Evolutionary conservation across 1,140 invertebrate genomes (phyloP), one percentile per base, ranked within the genome.

Genomic region (Drosophila bocki): DNA sequence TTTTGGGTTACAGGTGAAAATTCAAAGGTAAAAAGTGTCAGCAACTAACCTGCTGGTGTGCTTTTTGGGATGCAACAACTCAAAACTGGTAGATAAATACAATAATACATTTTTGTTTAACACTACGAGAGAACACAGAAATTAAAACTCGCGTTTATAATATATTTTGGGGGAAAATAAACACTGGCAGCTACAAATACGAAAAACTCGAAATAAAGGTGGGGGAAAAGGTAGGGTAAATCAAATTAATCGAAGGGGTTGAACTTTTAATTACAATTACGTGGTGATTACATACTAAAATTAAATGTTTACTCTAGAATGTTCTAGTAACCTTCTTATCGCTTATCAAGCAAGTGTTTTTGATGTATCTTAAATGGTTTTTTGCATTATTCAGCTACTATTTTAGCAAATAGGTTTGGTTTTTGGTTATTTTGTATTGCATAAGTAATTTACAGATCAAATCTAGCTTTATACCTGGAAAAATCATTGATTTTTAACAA

Each of bases 11-110:
- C 50, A 13, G 19, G 45, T 32, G 37, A 42, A 37, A 42, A 32
- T 72, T 37, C 19, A 35, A 71, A 8, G 5, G 32, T 44, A 37
- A 42, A 19, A 19, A 59, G 44, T 45, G 35, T 35, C 67, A 72
- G 68, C 45, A 72, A 72, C 68, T 45, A 60, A 72, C 70, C 70
- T 72, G 53, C 67, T 59, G 45, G 29, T 58, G 68, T 7, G 45
- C 33, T 47, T 44, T 65, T 70, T 45, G n/a, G 62, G 70, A 72
- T 59, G 53, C 53, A 71, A 72, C 33, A 70, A 71, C 64, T 54
- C 48, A 70, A 62, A 70, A 71, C 29, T 59, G 61, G 47, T 67
- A 26, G 62, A 71, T 59, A 72, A 41, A 37, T 59, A 72, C 69
- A 71, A 71, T 11, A 60, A 72, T 60, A 72, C 67, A 60, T 60